Evolutionary conservation across 2,113 vertebrate species (phyloP).

Genomic region (Psophia crepitans): DNA sequence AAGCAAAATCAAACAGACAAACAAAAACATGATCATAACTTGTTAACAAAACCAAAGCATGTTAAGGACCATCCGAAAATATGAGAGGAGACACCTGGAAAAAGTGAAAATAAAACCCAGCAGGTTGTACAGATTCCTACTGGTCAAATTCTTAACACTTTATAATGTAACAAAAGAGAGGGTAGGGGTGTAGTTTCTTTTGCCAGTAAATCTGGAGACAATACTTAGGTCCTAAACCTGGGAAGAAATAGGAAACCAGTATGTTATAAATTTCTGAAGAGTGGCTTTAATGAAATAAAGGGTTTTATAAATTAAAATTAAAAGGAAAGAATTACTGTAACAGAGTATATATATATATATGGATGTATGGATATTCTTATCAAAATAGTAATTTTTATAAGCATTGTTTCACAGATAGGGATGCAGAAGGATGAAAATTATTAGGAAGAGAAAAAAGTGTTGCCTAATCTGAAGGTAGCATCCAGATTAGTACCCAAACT

Average conservation of each 20-base stretch:
- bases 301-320: neutral
- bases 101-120: neutral
- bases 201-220: fast-evolving
- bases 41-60: neutral
- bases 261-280: neutral
- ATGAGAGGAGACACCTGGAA: neutral
- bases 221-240: neutral
- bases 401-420: neutral
- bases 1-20: neutral
- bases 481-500: neutral
- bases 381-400: neutral
- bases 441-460: neutral
- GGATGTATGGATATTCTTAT: neutral
- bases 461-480: neutral
- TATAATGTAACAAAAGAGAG: neutral
- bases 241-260: neutral
- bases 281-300: neutral
- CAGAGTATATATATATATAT: neutral
- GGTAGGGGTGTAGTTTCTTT: neutral
- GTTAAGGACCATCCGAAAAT: neutral
- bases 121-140: neutral
- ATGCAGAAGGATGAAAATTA: neutral
- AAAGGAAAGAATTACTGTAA: neutral
- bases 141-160: neutral
- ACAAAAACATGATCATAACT: neutral